Conservation (phyloP, 2,797 vertebrate species). For the Anguilla obscura region DNA sequence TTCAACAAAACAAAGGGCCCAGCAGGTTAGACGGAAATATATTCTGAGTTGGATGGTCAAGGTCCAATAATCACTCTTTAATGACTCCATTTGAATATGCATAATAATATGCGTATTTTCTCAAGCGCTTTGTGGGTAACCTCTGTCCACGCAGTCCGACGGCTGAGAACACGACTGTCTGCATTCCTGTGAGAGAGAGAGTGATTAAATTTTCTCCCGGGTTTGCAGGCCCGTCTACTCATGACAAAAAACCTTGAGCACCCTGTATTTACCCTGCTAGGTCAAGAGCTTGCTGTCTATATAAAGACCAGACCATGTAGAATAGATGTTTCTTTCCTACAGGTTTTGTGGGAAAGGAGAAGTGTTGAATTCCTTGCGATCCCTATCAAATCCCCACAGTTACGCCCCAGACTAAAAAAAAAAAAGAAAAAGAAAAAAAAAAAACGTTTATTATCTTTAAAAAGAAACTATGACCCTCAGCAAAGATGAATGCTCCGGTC, state of each 20-base stretch:
- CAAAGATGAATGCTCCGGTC: background rate
- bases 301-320: slow-evolving; percentile 32
- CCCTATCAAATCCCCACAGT: slow-evolving; percentile 15
- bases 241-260: slow-evolving; percentile 37
- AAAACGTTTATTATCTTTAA: slow-evolving; percentile 10
- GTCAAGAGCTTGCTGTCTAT: slow-evolving; percentile 41
- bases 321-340: slow-evolving; percentile 24
- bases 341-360: slow-evolving; percentile 29
- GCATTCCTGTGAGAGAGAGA: slow-evolving; percentile 20
- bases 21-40: background rate
- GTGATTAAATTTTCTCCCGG: slow-evolving; percentile 34
- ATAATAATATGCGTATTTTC: background rate
- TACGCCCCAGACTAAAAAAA: slow-evolving; percentile 2
- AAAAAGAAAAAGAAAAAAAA: background rate
- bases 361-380: slow-evolving; percentile 12
- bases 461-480: slow-evolving; percentile 3
- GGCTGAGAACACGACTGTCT: background rate
- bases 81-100: slow-evolving; percentile 16
- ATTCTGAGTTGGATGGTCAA: slow-evolving; percentile 11
- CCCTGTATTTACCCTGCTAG: slow-evolving; percentile 30
- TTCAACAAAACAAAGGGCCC: background rate
- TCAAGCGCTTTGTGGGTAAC: background rate
- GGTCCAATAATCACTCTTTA: slow-evolving; percentile 19
- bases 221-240: slow-evolving; percentile 23
- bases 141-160: background rate